Evolutionary conservation across 2,113 vertebrate species (phyloP), one percentile per base, ranked within the genome.

Genomic region (Chaetops frenatus): DNA sequence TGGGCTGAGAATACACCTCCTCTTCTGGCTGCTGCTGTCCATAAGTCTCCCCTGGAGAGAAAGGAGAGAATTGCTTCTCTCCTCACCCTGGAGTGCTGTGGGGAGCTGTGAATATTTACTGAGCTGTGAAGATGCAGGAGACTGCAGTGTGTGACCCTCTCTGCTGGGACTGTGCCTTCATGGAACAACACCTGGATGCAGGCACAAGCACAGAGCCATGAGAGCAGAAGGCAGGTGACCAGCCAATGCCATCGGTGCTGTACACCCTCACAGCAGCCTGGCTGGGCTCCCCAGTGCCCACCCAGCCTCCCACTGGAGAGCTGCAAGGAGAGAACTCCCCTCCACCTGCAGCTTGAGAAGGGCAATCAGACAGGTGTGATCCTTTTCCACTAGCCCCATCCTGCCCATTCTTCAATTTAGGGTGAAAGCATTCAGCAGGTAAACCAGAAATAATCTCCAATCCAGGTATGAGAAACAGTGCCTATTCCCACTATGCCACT

Each of bases 221-320:
- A 60, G 31, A 56, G 35, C 38, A 80, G 73, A 23, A 77, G 50
- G 35, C 23, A 47, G 33, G 24, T 27, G 64, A 47, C 13, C 66
- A 66, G 31, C 66, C 3, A 0, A 18, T 0, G 2, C 40, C 69
- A 44, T 0, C 0, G 0, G 29, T 27, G n/a, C 2, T 40, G 69
- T 4, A 15, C 38, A 42, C 25, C 25, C 61, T 45, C 48, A 4
- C 3, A 24, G 65, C 28, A 81, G 65, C 51, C 66, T 61, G 65
- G 42, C 60, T 40, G 56, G 70, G 44, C 65, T 57, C 56, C 51
- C 57, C 0, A 0, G 29, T 22, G 57, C n/a, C n/a, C n/a, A n/a
- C n/a, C n/a, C n/a, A n/a, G n/a, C n/a, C n/a, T n/a, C n/a, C n/a
- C n/a, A 42, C 23, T 16, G 33, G 5, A 31, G 24, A 67, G 47